These are phyloP conservation scores for Agrochola circellaris DNA, from an alignment of 2,888 invertebrate species.

Conservation along the genomic window DNA sequence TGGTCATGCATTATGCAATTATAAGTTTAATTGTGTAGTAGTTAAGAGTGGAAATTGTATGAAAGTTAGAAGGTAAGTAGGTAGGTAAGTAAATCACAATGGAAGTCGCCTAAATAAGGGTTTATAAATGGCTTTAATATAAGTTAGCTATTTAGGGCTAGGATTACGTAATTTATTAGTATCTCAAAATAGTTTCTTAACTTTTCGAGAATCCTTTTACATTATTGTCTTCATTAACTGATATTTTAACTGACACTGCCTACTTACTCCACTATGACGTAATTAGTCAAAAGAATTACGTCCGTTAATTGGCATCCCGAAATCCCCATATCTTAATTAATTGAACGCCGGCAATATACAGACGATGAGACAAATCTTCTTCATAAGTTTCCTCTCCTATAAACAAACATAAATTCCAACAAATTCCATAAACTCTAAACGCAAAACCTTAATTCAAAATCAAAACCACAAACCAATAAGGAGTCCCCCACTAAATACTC, in stretches of 20 bases:
- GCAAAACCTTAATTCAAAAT: slow-evolving; percentile 21
- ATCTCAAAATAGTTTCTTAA: neutral
- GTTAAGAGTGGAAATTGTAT: slow-evolving; percentile 51
- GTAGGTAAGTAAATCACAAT: slow-evolving; percentile 51
- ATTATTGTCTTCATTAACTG: neutral
- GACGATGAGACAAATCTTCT: neutral
- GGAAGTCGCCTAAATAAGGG: slow-evolving; percentile 42
- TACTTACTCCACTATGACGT: neutral
- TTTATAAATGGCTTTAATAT: slow-evolving; percentile 39
- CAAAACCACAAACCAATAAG: slow-evolving; percentile 39
- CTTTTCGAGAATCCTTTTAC: neutral
- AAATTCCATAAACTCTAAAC: neutral
- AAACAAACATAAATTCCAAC: neutral
- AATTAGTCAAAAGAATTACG: no score
- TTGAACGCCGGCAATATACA: neutral
- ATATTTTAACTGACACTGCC: neutral
- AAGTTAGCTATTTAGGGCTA: slow-evolving; percentile 35
- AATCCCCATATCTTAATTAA: neutral
- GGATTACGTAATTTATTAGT: slow-evolving; percentile 38
- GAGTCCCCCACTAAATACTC: slow-evolving; percentile 39
- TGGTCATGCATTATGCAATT: slow-evolving; percentile 45
- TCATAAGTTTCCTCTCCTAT: neutral
- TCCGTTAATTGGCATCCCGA: neutral
- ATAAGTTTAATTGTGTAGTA: slow-evolving; percentile 32
- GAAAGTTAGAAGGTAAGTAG: neutral